Conservation (phyloP, 2,888 invertebrate species). For the Camptogramma bilineatum region DNA sequence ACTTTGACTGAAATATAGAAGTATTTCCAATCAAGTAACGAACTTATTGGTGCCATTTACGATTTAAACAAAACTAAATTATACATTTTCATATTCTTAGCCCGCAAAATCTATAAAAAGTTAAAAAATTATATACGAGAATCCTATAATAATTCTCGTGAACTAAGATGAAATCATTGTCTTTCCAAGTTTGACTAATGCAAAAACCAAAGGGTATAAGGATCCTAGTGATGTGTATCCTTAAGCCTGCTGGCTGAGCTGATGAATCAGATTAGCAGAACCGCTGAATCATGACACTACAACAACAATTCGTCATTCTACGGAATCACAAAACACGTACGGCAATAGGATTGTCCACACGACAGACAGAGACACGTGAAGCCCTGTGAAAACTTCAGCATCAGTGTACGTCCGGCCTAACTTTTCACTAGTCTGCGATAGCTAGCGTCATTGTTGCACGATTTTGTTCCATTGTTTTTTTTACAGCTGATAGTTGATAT, state of each 20-base stretch:
- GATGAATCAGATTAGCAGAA: conserved; percentile 28
- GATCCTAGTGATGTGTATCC: neutral
- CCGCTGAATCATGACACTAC: conserved; percentile 31
- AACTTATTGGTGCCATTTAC: too few relatives aligned
- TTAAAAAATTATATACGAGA: too few relatives aligned
- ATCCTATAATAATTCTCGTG: conserved; percentile 17
- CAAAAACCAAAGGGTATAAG: neutral
- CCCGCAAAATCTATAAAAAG: too few relatives aligned
- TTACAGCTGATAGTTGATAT: neutral
- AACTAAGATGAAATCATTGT: neutral
- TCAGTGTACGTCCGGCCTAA: conserved; percentile 25
- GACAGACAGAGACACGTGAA: neutral
- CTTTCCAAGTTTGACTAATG: neutral
- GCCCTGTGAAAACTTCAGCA: neutral
- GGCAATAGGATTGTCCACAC: neutral
- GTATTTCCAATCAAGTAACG: too few relatives aligned
- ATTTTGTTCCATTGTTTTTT: conserved; percentile 25
- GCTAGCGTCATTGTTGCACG: conserved; percentile 17
- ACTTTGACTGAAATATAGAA: too few relatives aligned
- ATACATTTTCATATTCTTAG: too few relatives aligned
- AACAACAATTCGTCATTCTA: conserved; percentile 7
- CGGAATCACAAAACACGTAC: neutral
- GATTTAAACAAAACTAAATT: too few relatives aligned
- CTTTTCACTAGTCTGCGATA: conserved; percentile 30
- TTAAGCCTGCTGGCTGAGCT: neutral